Base-by-base conservation (phyloP, 1,140 invertebrate species). In the Halesus radiatus region DNA sequence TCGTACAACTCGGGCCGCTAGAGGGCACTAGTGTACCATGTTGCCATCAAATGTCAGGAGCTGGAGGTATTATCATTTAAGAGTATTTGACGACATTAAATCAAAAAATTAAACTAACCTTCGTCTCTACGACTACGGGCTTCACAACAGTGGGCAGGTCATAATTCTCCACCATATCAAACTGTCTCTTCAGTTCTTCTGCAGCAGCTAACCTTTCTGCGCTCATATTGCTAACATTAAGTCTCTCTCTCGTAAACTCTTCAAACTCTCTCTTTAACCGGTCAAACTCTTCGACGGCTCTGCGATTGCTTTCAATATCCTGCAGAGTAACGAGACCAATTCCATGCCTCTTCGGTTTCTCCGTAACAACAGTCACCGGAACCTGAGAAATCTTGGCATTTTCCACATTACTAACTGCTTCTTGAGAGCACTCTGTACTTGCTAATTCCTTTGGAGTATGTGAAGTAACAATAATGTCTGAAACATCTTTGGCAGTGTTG, bases 111-210 rank as follows among this genome's bases (percentile, higher is more conserved):
- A 70, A 52, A 72, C 68, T 52, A 16, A 72, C 68, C 68, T 53
- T 72, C 4, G 15, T 50, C 20, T 72, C 50, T n/a, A 52, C n/a
- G 16, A 45, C 53, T 18, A 58, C 53, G 3, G 7, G 22, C 62
- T n/a, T 45, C 5, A 16, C 16, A 23, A 20, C 10, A 13, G 68
- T 22, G 3, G 76, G 76, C 16, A 68, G 26, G 20, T 73, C 23
- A 32, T 79, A 79, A 52, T 75, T 79, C 70, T 79, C 78, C 29
- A 79, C 78, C 68, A 79, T 79, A 45, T 79, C 78, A 66, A 79
- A 79, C 58, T 79, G 78, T 8, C 70, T 52, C 37, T 74, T 79
- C 56, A 79, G 37, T 52, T 79, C 78, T 58, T 79, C 78, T 3
- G 77, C 68, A 10, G 77, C 77, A 13, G 75, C 56, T 2, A 58